Conservation (phyloP, 2,113 vertebrate species). For the Psittacula cyanocephala region DNA sequence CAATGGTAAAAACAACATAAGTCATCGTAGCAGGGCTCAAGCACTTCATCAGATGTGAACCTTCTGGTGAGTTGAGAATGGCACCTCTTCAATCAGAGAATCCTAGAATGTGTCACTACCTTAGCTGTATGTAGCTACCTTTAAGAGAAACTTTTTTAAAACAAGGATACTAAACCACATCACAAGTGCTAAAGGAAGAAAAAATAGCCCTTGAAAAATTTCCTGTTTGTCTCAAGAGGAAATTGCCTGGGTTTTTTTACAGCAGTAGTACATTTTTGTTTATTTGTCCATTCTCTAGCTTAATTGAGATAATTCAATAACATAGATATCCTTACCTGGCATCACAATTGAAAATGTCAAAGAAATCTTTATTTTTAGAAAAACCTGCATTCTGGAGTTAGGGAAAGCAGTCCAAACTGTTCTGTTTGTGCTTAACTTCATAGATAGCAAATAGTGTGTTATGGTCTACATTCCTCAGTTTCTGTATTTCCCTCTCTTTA, state of each 20-base stretch:
- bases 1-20: not conserved
- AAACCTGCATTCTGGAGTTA: not conserved
- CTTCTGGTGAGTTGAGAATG: fast-evolving
- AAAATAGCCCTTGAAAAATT: conserved; percentile 18
- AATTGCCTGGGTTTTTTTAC: conserved; percentile 31
- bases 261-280: not conserved
- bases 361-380: not conserved
- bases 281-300: not conserved
- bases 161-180: not conserved
- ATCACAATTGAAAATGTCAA: not conserved
- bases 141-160: not conserved
- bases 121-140: not conserved
- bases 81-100: not conserved
- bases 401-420: not conserved
- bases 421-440: not conserved
- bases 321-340: not conserved
- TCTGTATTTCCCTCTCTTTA: not conserved
- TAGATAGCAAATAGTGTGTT: not conserved
- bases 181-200: not conserved
- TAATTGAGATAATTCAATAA: not conserved
- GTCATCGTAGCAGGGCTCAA: not conserved
- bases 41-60: not conserved
- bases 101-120: not conserved
- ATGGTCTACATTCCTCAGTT: not conserved
- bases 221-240: conserved; percentile 45